Evolutionary conservation across 1,140 invertebrate genomes (phyloP).

Genomic region (Acromyrmex charruanus): DNA sequence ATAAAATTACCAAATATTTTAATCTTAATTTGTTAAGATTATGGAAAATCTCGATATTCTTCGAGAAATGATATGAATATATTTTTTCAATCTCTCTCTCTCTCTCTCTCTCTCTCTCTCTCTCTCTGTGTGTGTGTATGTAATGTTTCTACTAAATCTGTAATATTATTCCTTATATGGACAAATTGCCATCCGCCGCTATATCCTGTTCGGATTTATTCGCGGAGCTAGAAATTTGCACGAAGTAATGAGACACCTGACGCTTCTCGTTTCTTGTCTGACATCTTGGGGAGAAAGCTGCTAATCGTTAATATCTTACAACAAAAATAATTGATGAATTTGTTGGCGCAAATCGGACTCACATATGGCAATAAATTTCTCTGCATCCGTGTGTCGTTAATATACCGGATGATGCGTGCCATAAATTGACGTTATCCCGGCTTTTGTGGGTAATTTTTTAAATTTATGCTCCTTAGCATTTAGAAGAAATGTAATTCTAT

Average conservation of each 20-base stretch:
- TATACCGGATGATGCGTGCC: constrained; percentile 6
- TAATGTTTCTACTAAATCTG: background rate
- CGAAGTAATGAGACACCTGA: constrained; percentile 35
- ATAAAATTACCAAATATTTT: no score
- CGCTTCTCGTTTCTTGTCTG: constrained; percentile 29
- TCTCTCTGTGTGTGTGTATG: no score
- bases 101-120: no score
- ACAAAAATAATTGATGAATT: constrained; percentile 59
- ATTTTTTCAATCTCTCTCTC: background rate
- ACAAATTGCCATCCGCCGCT: background rate
- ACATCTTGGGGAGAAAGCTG: constrained; percentile 49
- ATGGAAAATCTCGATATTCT: background rate
- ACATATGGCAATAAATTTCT: constrained; percentile 40
- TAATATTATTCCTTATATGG: background rate
- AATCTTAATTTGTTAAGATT: constrained; percentile 2
- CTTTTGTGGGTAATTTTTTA: background rate
- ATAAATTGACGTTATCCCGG: constrained; percentile 10
- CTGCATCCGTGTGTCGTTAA: constrained; percentile 7
- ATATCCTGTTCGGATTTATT: constrained; percentile 25
- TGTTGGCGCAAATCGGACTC: constrained; percentile 10
- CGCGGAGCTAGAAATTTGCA: constrained; percentile 28
- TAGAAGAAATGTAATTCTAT: constrained; percentile 2
- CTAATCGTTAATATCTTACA: constrained; percentile 31
- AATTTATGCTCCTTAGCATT: constrained; percentile 1
- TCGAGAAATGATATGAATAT: background rate